These are phyloP conservation scores for Tanypteryx hageni DNA, from an alignment of 2,888 invertebrate species.

Conservation along the genomic window DNA sequence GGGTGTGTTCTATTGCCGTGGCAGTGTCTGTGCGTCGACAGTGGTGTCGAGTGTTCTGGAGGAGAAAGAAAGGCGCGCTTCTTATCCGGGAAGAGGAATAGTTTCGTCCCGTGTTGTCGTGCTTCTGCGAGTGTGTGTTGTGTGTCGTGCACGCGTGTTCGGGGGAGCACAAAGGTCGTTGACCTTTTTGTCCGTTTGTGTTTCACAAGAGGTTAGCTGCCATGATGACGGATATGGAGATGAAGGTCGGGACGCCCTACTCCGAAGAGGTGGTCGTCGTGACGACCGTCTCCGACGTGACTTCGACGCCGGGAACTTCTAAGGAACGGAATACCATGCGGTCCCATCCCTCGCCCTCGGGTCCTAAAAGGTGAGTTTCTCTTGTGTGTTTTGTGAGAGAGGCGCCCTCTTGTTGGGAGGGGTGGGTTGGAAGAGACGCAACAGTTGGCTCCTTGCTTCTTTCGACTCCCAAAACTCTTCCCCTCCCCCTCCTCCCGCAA, in stretches of 20 bases:
- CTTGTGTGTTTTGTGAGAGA: not conserved
- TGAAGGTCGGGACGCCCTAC: conserved; percentile 30
- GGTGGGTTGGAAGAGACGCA: conserved; percentile 29
- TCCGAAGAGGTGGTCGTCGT: not conserved
- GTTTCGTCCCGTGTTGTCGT: not conserved
- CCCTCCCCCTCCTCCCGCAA: not conserved
- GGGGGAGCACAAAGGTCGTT: not conserved
- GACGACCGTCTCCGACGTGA: not conserved
- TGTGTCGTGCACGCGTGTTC: not conserved
- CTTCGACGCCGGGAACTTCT: not conserved
- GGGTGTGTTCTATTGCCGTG: not conserved
- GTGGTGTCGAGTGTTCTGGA: not conserved
- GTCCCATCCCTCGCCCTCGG: not conserved
- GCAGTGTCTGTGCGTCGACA: not conserved
- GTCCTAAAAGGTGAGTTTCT: conserved; percentile 42
- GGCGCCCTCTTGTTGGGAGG: not conserved
- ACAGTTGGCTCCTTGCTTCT: conserved; percentile 38
- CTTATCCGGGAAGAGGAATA: not conserved
- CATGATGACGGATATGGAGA: conserved; percentile 62
- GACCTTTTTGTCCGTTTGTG: conserved; percentile 5
- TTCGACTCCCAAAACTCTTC: not conserved
- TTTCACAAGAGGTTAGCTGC: not conserved
- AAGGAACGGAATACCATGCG: not conserved
- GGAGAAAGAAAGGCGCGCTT: too few species aligned
- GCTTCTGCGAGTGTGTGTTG: not conserved